A percentile compares a stretch with the other conserved stretches of the same genome.
These are phyloP conservation scores for Dinoponera quadriceps DNA, from an alignment of 1,140 invertebrate genomes.

Conservation along the genomic window DNA sequence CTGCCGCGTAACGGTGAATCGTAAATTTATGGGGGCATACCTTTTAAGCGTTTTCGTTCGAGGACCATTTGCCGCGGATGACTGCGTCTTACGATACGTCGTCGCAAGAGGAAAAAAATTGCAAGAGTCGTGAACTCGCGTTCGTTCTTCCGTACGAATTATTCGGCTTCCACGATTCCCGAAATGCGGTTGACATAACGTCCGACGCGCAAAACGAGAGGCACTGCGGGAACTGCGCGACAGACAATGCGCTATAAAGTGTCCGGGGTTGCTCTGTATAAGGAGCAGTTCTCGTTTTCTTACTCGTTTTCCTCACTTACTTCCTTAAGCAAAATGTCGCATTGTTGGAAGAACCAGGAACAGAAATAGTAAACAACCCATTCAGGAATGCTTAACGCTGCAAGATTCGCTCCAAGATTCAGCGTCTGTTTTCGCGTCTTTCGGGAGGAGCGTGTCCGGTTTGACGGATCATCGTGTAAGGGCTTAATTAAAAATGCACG, in stretches of 20 bases:
- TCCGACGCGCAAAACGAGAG: constrained; percentile 7
- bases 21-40: constrained; percentile 44
- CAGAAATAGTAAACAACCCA: not conserved
- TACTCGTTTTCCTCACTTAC: too few relatives aligned
- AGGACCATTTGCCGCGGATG: constrained; percentile 34
- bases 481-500: constrained; percentile 36
- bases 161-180: constrained; percentile 34
- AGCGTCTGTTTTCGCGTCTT: too few relatives aligned
- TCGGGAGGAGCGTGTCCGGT: not conserved
- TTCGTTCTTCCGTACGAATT: constrained; percentile 22
- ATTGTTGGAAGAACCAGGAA: not conserved
- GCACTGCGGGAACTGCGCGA: constrained; percentile 18
- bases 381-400: not conserved
- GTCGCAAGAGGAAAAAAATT: constrained; percentile 26
- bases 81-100: not conserved
- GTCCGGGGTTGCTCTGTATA: constrained; percentile 20
- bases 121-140: not conserved
- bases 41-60: constrained; percentile 34
- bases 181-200: constrained; percentile 28
- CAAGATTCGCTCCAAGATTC: not conserved
- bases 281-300: constrained; percentile 8
- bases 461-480: constrained; percentile 2
- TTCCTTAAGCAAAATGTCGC: not conserved
- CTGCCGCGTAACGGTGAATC: constrained; percentile 18
- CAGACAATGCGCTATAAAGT: constrained; percentile 44